phyloP scores from a whole-genome alignment of 2,797 vertebrate genomes.

The Neosilurus mollespiculum region DNA sequence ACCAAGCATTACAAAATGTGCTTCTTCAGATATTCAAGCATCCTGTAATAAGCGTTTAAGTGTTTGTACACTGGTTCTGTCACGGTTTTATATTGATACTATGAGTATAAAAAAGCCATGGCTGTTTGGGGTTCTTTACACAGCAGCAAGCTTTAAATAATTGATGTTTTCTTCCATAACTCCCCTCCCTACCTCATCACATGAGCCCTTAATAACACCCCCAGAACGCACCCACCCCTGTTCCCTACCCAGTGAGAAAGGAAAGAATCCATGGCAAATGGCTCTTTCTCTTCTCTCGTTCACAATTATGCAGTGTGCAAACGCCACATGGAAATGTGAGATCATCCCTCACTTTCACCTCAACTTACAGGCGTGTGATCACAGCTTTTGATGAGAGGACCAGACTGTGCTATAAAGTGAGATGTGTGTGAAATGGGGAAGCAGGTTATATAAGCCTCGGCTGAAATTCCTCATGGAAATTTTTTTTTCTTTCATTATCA shows the following conservation, averaged over 20 bases:
- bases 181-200: constrained; percentile 62
- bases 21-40: background rate
- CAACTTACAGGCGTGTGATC: constrained; percentile 55
- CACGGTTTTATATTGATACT: constrained; percentile 11
- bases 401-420: constrained; percentile 3
- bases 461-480: background rate
- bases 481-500: background rate
- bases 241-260: constrained; percentile 50
- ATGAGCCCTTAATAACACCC: constrained; percentile 40
- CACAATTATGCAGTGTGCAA: constrained; percentile 18
- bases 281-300: background rate
- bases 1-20: background rate
- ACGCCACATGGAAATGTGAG: background rate
- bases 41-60: background rate
- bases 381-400: constrained; percentile 25
- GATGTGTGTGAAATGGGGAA: constrained; percentile 3
- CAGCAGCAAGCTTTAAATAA: constrained; percentile 68
- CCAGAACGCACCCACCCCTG: background rate
- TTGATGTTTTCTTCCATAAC: constrained; percentile 66
- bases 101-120: constrained; percentile 26
- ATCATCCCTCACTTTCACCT: constrained; percentile 53
- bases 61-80: background rate
- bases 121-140: constrained; percentile 56
- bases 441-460: background rate
- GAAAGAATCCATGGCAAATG: constrained; percentile 57